Evolutionary conservation across 2,113 vertebrate genomes (phyloP).

Genomic region (Hippocampus guttulatus): DNA sequence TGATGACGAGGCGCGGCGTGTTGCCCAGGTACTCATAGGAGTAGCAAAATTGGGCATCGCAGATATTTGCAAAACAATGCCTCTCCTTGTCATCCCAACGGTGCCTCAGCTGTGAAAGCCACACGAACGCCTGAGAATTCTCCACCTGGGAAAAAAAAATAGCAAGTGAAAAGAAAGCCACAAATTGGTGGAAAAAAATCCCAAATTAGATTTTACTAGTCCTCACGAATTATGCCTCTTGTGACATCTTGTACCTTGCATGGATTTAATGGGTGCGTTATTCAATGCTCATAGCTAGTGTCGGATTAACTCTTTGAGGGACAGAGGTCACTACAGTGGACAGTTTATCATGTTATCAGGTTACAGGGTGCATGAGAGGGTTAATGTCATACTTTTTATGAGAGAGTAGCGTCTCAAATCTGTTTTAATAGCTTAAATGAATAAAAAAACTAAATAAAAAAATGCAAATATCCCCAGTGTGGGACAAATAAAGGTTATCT

Average conservation of each 20-base stretch:
- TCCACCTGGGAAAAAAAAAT: slow-evolving; percentile 75
- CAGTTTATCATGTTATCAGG: too few relatives aligned
- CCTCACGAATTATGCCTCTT: slow-evolving; percentile 35
- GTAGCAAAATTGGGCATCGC: slow-evolving; percentile 91
- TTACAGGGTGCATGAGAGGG: too few relatives aligned
- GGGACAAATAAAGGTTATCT: too few relatives aligned
- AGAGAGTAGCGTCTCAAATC: too few relatives aligned
- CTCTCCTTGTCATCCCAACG: slow-evolving; percentile 83
- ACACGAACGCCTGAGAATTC: slow-evolving; percentile 86
- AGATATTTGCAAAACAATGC: slow-evolving; percentile 92
- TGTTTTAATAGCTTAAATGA: too few relatives aligned
- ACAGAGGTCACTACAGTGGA: too few relatives aligned
- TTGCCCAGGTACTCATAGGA: slow-evolving; percentile 96
- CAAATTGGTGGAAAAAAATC: slow-evolving; percentile 3
- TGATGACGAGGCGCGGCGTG: slow-evolving; percentile 92
- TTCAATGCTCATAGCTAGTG: too few relatives aligned
- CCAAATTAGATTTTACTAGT: slow-evolving; percentile 23
- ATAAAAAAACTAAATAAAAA: too few relatives aligned
- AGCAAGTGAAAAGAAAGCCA: not conserved
- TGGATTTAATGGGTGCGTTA: too few relatives aligned
- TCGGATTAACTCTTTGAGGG: too few relatives aligned
- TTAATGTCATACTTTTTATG: too few relatives aligned
- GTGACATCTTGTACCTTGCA: slow-evolving; percentile 14
- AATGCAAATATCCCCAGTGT: too few relatives aligned
- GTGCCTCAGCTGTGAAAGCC: slow-evolving; percentile 93